Evolutionary conservation across 2,797 vertebrate genomes (phyloP).

Genomic region (Jordanella pulchra): DNA sequence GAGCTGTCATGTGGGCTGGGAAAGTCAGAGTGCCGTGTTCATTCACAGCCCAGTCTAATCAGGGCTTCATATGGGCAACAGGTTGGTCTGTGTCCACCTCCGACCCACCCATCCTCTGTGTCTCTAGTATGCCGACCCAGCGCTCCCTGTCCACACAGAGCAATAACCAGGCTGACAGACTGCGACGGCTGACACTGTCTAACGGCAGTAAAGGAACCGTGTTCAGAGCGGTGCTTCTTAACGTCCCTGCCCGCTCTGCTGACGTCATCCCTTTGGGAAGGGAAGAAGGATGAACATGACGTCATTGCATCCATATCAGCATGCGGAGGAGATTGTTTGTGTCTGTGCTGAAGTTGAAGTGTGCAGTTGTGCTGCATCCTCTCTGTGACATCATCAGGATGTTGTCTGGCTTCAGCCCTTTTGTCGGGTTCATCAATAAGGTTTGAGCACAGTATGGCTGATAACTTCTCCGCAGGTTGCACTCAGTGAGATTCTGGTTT

Average conservation of each 20-base stretch:
- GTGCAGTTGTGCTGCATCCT: constrained; percentile 49
- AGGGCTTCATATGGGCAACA: constrained; percentile 73
- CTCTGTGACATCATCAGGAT: constrained; percentile 35
- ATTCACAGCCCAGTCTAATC: constrained; percentile 67
- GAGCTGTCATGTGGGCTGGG: constrained; percentile 59
- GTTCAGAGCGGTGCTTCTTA: constrained; percentile 37
- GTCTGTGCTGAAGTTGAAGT: constrained; percentile 31
- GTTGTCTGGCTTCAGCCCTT: constrained; percentile 29
- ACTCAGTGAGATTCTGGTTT: constrained; percentile 36
- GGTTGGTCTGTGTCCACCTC: constrained; percentile 61
- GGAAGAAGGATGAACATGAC: constrained; percentile 70
- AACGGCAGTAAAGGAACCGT: constrained; percentile 8
- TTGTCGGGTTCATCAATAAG: constrained; percentile 46
- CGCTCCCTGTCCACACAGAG: constrained; percentile 4
- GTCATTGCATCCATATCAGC: constrained; percentile 72
- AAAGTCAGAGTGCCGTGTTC: constrained; percentile 74
- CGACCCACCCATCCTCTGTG: constrained; percentile 22
- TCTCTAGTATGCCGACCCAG: constrained; percentile 23
- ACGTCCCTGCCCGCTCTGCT: constrained; percentile 51
- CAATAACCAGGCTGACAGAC: neutral
- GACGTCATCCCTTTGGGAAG: constrained; percentile 69
- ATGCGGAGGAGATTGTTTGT: constrained; percentile 55
- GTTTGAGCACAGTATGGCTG: constrained; percentile 50
- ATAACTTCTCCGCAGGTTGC: constrained; percentile 58
- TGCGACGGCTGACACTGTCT: neutral